A percentile compares a stretch with the other conserved stretches of the same genome.
These are phyloP conservation scores for Microcaecilia unicolor DNA, from an alignment of 2,797 vertebrate species.

Conservation along the genomic window DNA sequence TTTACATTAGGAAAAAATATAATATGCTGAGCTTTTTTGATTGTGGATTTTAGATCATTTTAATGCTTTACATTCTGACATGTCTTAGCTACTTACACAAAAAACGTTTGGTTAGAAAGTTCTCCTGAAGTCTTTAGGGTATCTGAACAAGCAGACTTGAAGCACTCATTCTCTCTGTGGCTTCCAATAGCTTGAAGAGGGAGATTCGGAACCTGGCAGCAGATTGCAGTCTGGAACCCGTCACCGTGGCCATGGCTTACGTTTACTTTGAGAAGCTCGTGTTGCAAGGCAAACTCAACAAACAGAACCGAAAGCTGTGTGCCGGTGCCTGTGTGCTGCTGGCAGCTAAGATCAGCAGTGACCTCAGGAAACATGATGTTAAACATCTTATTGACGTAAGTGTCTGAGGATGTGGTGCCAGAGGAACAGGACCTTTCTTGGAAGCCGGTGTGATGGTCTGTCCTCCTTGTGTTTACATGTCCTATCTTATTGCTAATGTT, in stretches of 20 bases:
- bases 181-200: slow-evolving; percentile 71
- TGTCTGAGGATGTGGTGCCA: slow-evolving; percentile 1
- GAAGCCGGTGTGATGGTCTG: no score
- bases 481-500: no score
- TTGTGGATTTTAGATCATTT: no score
- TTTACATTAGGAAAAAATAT: no score
- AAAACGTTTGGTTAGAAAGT: no score
- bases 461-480: background rate
- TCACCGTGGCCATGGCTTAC: slow-evolving; percentile 87
- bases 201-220: slow-evolving; percentile 88
- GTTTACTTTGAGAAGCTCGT: slow-evolving; percentile 98
- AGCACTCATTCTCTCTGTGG: background rate
- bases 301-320: slow-evolving; percentile 95
- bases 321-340: slow-evolving; percentile 86
- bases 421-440: no score
- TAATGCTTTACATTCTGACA: no score
- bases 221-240: slow-evolving; percentile 83
- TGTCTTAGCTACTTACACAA: no score
- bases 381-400: slow-evolving; percentile 92
- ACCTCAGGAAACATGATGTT: slow-evolving; percentile 86
- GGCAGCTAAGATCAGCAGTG: slow-evolving; percentile 96
- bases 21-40: no score
- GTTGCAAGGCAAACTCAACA: slow-evolving; percentile 90
- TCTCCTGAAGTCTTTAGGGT: no score
- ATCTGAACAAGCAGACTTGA: no score